phyloP scores from a whole-genome alignment of 2,113 vertebrate genomes.

The Cettia cetti region DNA sequence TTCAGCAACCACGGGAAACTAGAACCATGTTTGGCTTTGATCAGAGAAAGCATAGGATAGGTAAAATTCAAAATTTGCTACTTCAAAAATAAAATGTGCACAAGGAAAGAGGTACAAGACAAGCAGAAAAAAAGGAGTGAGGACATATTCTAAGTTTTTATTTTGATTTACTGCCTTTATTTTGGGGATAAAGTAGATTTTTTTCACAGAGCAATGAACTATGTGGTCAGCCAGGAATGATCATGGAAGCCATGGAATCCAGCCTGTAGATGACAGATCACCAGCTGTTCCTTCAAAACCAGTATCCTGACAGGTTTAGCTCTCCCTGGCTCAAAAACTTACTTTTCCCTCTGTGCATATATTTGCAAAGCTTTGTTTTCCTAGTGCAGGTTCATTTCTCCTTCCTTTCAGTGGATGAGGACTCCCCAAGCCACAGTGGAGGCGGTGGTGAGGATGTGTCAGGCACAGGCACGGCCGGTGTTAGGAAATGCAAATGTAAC shows the following conservation, averaged over 20 bases:
- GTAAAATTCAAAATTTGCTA: neutral
- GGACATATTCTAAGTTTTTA: neutral
- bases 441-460: too few relatives aligned
- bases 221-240: neutral
- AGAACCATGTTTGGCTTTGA: neutral
- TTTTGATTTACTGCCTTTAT: neutral
- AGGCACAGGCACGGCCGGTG: accelerated
- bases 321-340: neutral
- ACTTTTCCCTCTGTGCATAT: neutral
- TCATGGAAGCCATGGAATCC: accelerated
- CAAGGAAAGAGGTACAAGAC: neutral
- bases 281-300: neutral
- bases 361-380: neutral
- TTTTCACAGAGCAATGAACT: neutral
- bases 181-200: neutral
- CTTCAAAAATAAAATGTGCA: neutral
- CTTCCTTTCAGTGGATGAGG: neutral
- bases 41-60: neutral
- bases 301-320: neutral
- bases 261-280: neutral
- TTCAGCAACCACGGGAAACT: neutral
- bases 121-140: neutral
- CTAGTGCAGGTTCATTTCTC: neutral
- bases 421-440: neutral
- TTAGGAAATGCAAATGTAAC: neutral